Evolutionary conservation across 2,113 vertebrate species (phyloP), one percentile per base, ranked within the genome.

Genomic region (Cinclus mexicanus): DNA sequence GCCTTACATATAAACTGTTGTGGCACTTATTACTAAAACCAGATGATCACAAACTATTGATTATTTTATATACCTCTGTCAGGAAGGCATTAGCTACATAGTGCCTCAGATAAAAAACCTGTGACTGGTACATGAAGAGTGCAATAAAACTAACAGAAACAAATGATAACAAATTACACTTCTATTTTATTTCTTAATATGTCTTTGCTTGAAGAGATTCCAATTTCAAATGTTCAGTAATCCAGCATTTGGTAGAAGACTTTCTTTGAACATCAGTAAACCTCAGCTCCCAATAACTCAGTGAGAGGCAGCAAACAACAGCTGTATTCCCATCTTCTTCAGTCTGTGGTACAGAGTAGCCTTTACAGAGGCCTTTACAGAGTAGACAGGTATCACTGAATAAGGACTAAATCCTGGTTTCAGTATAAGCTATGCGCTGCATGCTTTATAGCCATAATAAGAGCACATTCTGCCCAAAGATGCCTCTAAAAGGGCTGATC

Each of bases 41-140:
- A 95, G 94, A 96, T 96, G 93, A 93, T 94, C 79, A 65, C 57
- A 92, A 94, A 81, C 69, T 87, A 81, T 86, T 56, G 90, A 94
- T 96, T 90, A 86, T 71, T 87, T 89, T 81, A 64, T 87, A 63
- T 28, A 56, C 17, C 24, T 33, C 56, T 14, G 8, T 71, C 83
- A 92, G 71, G 56, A 93, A 83, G 57, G 26, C 47, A 65, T 93
- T 86, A 94, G 29, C 42, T 64, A 3, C 37, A 24, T 10, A 80
- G 35, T 28, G 31, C 52, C 52, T 83, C 71, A 64, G 61, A 82
- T 79, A 76, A 84, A 92, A 81, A 50, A 1, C 1, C 37, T 14
- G 35, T 68, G 52, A 63, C 60, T 35, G 19, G 35, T 41, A 57
- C n/a, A n/a, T 10, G 65, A 35, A 67, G 33, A 76, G 20, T 1